Evolutionary conservation across 1,140 invertebrate genomes (phyloP), one percentile per base, ranked within the genome.

Genomic region (Eumaeus atala): DNA sequence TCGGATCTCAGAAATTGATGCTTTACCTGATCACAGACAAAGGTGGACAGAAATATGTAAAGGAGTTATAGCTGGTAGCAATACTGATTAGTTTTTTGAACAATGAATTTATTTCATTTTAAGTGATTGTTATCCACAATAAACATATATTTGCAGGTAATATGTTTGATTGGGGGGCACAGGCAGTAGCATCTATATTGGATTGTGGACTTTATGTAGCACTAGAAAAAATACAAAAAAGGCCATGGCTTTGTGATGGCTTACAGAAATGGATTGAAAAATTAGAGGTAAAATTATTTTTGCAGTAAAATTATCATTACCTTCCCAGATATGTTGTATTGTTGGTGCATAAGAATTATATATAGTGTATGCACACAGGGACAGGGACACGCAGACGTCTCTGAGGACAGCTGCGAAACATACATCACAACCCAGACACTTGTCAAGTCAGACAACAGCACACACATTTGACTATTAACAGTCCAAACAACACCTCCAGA

Each of bases 81-180:
- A 17, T 12, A 50, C 10, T 28, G 9, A 1, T 11, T 48, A 1
- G 21, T 48, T 18, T 21, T 48, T 16, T 0, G 10, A 1, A 1
- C 8, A 33, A 49, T 11, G 10, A 49, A 28, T 33, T 28, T 34
- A 28, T 28, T 33, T 11, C 10, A 12, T 11, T 35, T 4, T 50
- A 34, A 37, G 10, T 9, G 14, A 1, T 36, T 16, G 8, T 51
- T 14, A 37, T n/a, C 6, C 10, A 51, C 34, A 51, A 14, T 14
- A 12, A 9, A 11, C 16, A 53, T 42, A 10, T 50, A 48, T 52
- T 61, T 33, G 51, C 56, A 68, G 66, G 66, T 57, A 99, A 99
- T 88, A 96, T 99, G 84, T 99, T 98, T 88, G 97, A 99, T 84
- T 98, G 97, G 96, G 92, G 96, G 72, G 97, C 96, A 1, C 89